Evolutionary conservation across 2,888 invertebrate genomes (phyloP), one percentile per base, ranked within the genome.

Genomic region (Rotaria macrura): DNA sequence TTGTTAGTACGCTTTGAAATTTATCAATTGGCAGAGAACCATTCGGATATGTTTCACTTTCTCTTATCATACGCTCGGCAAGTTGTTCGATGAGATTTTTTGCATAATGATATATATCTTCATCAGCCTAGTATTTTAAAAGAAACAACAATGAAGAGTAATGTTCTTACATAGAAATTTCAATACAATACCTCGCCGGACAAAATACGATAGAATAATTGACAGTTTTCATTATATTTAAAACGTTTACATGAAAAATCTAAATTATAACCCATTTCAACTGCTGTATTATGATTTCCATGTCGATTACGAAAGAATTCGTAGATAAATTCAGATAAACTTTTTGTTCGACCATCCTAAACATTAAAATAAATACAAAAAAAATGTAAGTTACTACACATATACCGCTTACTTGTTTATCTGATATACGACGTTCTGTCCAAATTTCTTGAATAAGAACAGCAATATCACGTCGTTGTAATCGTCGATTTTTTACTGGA

Each of bases 381-480:
- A 25, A 34, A 3, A 25, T 52, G n/a, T 38, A n/a, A n/a, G 29
- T 54, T 34, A 83, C 20, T 29, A 34, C 0, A 43, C 29, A 34
- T 0, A 10, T 14, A 23, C 47, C n/a, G 23, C 57, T 43, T 57
- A 55, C 49, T 52, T 65, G 83, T 57, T 72, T 85, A 65, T 85
- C 65, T 38, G 57, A 85, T 84, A 43, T 12, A 43, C 79, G 79
- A 38, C 84, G 54, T 84, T 90, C 90, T 86, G 89, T 88, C 91
- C 90, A 90, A 86, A 91, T 89, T 86, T 91, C 90, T 85, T 88
- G 88, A 85, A 91, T 89, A n/a, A 90, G 88, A 40, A 91, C 87
- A 1, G 89, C 88, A 40, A 89, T 88, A 87, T 91, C 90, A 40
- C 90, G 87, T 87, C 90, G 90, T 54, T 89, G 89, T 3, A 91